Evolutionary conservation across 2,113 vertebrate genomes (phyloP).

Genomic region (Oreochromis niloticus): DNA sequence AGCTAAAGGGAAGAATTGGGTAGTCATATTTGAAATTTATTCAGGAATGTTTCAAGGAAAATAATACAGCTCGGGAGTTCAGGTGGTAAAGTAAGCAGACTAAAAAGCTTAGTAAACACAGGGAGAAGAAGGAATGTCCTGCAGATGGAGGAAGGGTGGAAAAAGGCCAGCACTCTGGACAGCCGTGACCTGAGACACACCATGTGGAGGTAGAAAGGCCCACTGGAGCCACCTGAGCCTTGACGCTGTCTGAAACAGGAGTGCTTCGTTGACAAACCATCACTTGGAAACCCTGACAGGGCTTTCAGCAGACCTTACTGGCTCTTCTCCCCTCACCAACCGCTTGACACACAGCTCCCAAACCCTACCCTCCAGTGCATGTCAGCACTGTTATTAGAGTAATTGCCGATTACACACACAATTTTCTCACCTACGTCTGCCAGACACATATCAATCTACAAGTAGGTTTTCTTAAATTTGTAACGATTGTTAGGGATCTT

Average conservation of each 20-base stretch:
- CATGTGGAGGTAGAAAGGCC: slow-evolving; percentile 28
- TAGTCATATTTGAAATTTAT: neutral
- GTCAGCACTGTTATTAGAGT: slow-evolving; percentile 69
- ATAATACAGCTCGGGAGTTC: neutral
- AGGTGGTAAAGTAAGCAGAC: neutral
- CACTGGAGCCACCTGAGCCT: slow-evolving; percentile 65
- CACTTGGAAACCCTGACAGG: slow-evolving; percentile 53
- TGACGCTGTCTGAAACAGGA: slow-evolving; percentile 67
- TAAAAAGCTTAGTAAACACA: neutral
- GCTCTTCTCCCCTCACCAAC: neutral
- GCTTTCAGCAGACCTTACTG: slow-evolving; percentile 51
- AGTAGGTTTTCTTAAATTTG: neutral
- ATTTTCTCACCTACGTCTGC: slow-evolving; percentile 41
- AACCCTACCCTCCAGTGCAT: slow-evolving; percentile 50
- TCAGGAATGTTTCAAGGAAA: neutral
- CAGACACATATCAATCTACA: slow-evolving; percentile 33
- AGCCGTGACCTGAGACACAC: slow-evolving; percentile 31
- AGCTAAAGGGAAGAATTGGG: slow-evolving; percentile 3
- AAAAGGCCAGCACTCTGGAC: slow-evolving; percentile 20
- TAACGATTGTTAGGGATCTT: neutral
- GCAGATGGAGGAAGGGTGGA: slow-evolving; percentile 32
- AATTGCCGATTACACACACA: slow-evolving; percentile 65
- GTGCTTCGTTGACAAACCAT: slow-evolving; percentile 67
- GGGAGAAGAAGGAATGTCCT: neutral
- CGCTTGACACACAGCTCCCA: slow-evolving; percentile 12